Base-by-base conservation (phyloP, 2,113 vertebrate species). In the Pollimyrus isidori region DNA sequence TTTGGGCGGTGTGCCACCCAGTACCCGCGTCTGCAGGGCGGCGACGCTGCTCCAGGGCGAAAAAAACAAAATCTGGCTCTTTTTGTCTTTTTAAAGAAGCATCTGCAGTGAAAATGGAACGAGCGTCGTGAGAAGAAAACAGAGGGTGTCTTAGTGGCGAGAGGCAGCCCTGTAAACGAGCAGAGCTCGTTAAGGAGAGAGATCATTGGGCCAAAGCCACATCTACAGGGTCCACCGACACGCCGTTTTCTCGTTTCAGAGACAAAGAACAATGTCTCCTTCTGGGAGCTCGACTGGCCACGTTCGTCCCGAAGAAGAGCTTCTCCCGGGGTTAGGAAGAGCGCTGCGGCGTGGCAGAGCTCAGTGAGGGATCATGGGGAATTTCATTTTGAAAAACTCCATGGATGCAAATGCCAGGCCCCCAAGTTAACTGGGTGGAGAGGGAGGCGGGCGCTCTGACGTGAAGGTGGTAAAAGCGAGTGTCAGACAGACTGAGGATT, bases 101-200 rank as follows among this genome's bases (percentile, higher is more conserved):
- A 90, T 94, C 92, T 94, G 90, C 92, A 90, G 90, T 88, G 91
- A 87, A 91, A 91, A 91, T 92, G 90, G 92, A 93, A 93, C 88
- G 90, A 92, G 92, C 88, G 65, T 87, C 52, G 73, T 49, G 56
- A 30, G 82, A 90, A 45, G n/a, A 17, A 56, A 39, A 45, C 7
- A 30, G 21, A 21, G 80, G 10, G 48, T 48, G 17, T 83, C 42
- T 45, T 7, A 46, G 80, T 19, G 15, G 15, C 4, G 13, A 15
- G 17, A 19, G 35, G 13, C 13, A 17, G 73, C 73, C 30, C 73
- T 42, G 42, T 42, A 19, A 39, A 19, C 30, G 4, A 80, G 35
- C 3, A 3, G 87, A 21, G n/a, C 42, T 26, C 6, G 26, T 35
- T 48, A 6, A 42, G 21, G 53, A 26, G 15, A 30, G 87, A 42